phyloP scores from a whole-genome alignment of 1,140 invertebrate species.

The Drosophila pruinosa region DNA sequence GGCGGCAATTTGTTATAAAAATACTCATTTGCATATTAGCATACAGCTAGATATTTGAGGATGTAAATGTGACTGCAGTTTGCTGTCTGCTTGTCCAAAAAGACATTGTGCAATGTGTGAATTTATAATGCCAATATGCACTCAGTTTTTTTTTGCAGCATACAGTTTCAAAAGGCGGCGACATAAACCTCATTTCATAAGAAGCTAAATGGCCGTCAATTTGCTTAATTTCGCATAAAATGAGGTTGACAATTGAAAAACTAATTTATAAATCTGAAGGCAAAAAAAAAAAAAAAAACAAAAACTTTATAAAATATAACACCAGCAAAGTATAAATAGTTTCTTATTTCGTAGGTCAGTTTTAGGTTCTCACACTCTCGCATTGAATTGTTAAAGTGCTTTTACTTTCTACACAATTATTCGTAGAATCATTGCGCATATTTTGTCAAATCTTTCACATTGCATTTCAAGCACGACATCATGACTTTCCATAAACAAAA shows the following conservation, averaged over 20 bases:
- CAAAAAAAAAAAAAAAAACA: neutral
- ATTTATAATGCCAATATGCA: slow-evolving; percentile 48
- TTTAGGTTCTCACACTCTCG: slow-evolving; percentile 7
- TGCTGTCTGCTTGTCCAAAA: neutral
- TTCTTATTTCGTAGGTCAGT: neutral
- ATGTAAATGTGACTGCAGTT: neutral
- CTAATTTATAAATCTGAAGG: neutral
- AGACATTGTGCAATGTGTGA: slow-evolving; percentile 38
- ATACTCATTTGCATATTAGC: slow-evolving; percentile 48
- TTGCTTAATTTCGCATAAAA: slow-evolving; percentile 24
- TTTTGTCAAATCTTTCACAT: neutral
- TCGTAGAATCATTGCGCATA: slow-evolving; percentile 37
- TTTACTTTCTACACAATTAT: slow-evolving; percentile 41
- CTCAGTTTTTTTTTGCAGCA: slow-evolving; percentile 23
- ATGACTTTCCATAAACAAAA: slow-evolving; percentile 17
- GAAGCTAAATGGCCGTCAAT: slow-evolving; percentile 27
- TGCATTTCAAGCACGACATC: slow-evolving; percentile 5
- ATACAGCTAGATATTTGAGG: slow-evolving; percentile 1
- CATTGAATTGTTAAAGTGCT: slow-evolving; percentile 4
- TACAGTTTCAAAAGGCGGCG: slow-evolving; percentile 11
- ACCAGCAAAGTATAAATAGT: too few species aligned
- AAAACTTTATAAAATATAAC: neutral
- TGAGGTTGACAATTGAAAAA: slow-evolving; percentile 4
- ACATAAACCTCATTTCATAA: slow-evolving; percentile 47
- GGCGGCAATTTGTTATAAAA: slow-evolving; percentile 74